These are phyloP conservation scores for Cynopterus sphinx DNA, from an alignment of 2,797 vertebrate species.

Conservation along the genomic window DNA sequence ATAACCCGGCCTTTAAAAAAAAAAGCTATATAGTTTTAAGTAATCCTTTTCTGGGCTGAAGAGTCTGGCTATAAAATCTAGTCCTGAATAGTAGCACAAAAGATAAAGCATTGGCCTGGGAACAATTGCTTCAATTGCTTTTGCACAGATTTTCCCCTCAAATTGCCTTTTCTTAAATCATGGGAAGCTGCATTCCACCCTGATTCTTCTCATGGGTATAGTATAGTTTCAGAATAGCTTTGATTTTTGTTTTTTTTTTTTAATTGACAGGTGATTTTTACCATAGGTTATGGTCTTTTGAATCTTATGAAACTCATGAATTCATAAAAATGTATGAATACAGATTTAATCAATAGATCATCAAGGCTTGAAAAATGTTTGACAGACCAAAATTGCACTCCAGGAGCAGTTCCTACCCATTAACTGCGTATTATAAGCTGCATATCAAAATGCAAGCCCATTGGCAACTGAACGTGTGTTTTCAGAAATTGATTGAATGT, in stretches of 20 bases:
- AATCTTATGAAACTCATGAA: slow-evolving; percentile 60
- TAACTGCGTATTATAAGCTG: slow-evolving; percentile 54
- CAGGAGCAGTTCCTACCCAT: slow-evolving; percentile 51
- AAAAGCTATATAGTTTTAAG: not conserved
- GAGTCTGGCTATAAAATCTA: slow-evolving; percentile 39
- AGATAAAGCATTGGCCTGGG: slow-evolving; percentile 32
- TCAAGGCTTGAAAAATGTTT: slow-evolving; percentile 60
- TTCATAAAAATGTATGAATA: slow-evolving; percentile 72
- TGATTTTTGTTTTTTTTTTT: slow-evolving; percentile 35
- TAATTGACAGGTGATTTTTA: slow-evolving; percentile 65
- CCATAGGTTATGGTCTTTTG: slow-evolving; percentile 59
- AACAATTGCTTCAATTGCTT: slow-evolving; percentile 41
- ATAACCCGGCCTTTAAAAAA: not conserved
- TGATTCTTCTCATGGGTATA: not conserved
- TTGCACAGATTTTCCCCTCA: slow-evolving; percentile 14
- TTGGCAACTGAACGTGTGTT: slow-evolving; percentile 58
- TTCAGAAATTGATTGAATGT: slow-evolving; percentile 67
- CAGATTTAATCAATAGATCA: slow-evolving; percentile 70
- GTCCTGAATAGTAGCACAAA: not conserved
- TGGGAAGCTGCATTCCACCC: not conserved
- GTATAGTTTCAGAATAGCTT: slow-evolving; percentile 34
- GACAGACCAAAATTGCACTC: slow-evolving; percentile 46
- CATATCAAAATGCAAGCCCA: slow-evolving; percentile 41
- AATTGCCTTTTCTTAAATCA: slow-evolving; percentile 41
- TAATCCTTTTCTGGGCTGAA: not conserved